A percentile compares a stretch with the other conserved stretches of the same genome.
phyloP scores from a whole-genome alignment of 1,140 invertebrate genomes.

The Schlechtendalia chinensis region DNA sequence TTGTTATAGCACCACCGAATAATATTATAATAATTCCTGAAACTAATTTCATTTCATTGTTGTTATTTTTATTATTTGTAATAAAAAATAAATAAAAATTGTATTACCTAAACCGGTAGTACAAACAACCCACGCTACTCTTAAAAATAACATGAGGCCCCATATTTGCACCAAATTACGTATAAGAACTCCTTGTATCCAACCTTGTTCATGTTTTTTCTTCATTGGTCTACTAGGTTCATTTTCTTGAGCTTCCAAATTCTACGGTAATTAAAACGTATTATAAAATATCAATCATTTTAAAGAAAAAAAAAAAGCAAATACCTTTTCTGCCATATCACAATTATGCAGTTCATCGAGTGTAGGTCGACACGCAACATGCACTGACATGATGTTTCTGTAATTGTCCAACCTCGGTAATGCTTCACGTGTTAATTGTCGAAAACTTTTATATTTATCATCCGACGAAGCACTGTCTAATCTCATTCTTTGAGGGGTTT shows the following conservation, averaged over 20 bases:
- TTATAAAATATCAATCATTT: conserved; percentile 2
- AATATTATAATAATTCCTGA: conserved; percentile 85
- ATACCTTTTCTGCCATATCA: conserved; percentile 74
- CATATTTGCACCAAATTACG: conserved; percentile 82
- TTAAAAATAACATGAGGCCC: conserved; percentile 83
- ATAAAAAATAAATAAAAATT: neutral
- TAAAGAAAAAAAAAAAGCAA: neutral
- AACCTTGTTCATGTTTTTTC: conserved; percentile 60
- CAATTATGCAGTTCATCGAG: conserved; percentile 89
- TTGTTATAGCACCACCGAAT: conserved; percentile 73
- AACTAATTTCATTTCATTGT: conserved; percentile 57
- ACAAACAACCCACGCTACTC: conserved; percentile 76
- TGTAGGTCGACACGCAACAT: conserved; percentile 83
- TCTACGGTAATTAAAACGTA: neutral
- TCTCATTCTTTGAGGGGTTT: conserved; percentile 32
- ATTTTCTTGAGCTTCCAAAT: conserved; percentile 1
- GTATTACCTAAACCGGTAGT: conserved; percentile 39
- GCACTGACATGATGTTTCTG: conserved; percentile 85
- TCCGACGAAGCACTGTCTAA: conserved; percentile 38
- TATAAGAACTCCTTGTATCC: conserved; percentile 80
- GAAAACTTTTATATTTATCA: conserved; percentile 72
- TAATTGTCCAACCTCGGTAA: conserved; percentile 90
- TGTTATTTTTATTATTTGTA: neutral
- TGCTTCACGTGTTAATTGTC: conserved; percentile 87
- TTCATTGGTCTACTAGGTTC: conserved; percentile 21